Percentiles rank a stretch among this genome's conserved stretches.
phyloP scores from a whole-genome alignment of 2,888 invertebrate genomes.

The Formica aserva region DNA sequence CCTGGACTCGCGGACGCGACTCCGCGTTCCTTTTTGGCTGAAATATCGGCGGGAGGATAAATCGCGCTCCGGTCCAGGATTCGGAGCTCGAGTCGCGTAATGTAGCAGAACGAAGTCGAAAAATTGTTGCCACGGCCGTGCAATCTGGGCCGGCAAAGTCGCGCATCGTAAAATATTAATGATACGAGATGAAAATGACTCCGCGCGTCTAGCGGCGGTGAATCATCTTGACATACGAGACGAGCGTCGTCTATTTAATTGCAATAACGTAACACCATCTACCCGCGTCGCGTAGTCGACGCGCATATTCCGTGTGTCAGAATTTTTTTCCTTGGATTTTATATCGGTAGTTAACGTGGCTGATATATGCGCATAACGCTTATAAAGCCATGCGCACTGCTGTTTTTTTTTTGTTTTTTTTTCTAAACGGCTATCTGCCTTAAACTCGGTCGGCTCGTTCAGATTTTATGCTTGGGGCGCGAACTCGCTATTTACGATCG shows the following conservation, averaged over 20 bases:
- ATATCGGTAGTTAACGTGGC: conserved; percentile 73
- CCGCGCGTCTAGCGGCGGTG: conserved; percentile 52
- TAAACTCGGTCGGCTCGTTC: conserved; percentile 62
- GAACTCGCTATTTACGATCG: conserved; percentile 72
- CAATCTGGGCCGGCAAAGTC: conserved; percentile 47
- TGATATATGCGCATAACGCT: conserved; percentile 69
- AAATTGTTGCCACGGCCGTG: conserved; percentile 61
- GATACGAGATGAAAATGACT: conserved; percentile 65
- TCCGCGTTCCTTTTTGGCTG: not conserved
- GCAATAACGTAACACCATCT: conserved; percentile 45
- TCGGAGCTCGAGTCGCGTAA: conserved; percentile 55
- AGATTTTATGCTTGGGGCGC: conserved; percentile 68
- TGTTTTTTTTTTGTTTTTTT: conserved; percentile 59
- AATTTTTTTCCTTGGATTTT: conserved; percentile 66
- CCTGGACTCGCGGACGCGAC: conserved; percentile 7
- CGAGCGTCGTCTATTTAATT: conserved; percentile 62
- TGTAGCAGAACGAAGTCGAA: conserved; percentile 68
- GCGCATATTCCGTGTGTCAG: conserved; percentile 12
- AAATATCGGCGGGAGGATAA: conserved; percentile 50
- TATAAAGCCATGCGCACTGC: conserved; percentile 58
- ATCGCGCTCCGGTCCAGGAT: conserved; percentile 37
- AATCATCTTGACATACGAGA: conserved; percentile 61
- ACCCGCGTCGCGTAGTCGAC: conserved; percentile 16
- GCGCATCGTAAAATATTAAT: conserved; percentile 65
- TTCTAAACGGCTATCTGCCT: conserved; percentile 56